phyloP scores from a whole-genome alignment of 2,888 invertebrate species.

The Heteropelma amictum region DNA sequence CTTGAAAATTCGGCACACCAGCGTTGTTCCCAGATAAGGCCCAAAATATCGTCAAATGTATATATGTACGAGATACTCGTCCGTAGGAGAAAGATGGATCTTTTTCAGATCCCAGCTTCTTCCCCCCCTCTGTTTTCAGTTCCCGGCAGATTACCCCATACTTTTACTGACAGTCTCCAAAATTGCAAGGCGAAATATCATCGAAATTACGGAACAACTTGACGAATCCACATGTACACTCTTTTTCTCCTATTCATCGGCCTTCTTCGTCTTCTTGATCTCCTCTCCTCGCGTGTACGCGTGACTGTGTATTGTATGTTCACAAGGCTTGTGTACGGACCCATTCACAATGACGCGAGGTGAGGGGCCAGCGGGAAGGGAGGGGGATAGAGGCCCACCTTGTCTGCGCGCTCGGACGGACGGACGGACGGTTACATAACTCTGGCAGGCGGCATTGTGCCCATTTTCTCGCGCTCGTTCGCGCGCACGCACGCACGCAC shows the following conservation, averaged over 20 bases:
- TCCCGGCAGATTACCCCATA: too few relatives aligned
- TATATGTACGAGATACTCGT: not conserved
- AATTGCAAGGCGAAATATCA: too few relatives aligned
- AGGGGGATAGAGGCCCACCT: too few relatives aligned
- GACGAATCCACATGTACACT: constrained; percentile 1
- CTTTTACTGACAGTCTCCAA: too few relatives aligned
- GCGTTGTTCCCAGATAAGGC: not conserved
- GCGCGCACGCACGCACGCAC: not conserved
- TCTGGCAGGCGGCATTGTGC: constrained; percentile 68
- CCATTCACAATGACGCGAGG: constrained; percentile 38
- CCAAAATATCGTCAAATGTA: not conserved
- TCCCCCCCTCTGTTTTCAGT: too few relatives aligned
- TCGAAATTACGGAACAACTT: too few relatives aligned
- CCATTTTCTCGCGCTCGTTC: constrained; percentile 53
- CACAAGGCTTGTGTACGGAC: constrained; percentile 6
- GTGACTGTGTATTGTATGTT: not conserved
- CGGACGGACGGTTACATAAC: constrained; percentile 76
- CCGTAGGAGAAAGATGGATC: not conserved
- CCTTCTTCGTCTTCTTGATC: not conserved
- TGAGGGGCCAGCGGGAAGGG: too few relatives aligned
- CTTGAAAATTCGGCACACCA: not conserved
- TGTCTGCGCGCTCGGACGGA: constrained; percentile 59
- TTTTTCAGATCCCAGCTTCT: not conserved
- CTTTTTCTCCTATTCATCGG: constrained; percentile 7
- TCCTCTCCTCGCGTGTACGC: not conserved